These are phyloP conservation scores for Mirza zaza DNA, from an alignment of 2,113 vertebrate genomes.

Conservation along the genomic window DNA sequence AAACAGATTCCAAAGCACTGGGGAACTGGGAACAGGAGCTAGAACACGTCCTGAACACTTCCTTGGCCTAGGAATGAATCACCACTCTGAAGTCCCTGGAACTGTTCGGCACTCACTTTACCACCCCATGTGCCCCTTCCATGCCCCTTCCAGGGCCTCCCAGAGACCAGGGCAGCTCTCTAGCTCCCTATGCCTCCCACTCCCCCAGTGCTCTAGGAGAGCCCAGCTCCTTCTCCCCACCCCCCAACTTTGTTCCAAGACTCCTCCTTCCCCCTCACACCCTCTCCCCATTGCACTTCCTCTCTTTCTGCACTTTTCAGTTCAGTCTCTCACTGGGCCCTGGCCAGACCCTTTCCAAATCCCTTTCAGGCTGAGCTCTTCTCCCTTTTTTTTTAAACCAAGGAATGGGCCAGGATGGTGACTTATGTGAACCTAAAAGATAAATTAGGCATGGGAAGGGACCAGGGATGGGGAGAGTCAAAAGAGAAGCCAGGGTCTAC, in stretches of 20 bases:
- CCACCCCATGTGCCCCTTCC: not conserved
- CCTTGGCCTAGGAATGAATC: not conserved
- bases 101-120: not conserved
- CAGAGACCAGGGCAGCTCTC: not conserved
- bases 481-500: not conserved
- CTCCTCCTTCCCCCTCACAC: not conserved
- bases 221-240: not conserved
- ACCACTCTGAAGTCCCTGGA: not conserved
- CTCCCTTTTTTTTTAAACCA: not conserved
- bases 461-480: not conserved
- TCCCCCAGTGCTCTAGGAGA: not conserved
- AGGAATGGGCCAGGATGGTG: not conserved
- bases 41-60: not conserved
- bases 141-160: not conserved
- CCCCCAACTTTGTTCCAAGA: not conserved
- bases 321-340: constrained; percentile 42
- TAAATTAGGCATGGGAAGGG: not conserved
- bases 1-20: not conserved
- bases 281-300: not conserved
- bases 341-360: not conserved
- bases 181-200: fast-evolving
- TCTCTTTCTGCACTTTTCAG: not conserved
- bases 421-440: not conserved
- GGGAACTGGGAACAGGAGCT: not conserved
- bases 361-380: constrained; percentile 15